Evolutionary conservation across 2,113 vertebrate species (phyloP).

Genomic region (Rhizomys pruinosus): DNA sequence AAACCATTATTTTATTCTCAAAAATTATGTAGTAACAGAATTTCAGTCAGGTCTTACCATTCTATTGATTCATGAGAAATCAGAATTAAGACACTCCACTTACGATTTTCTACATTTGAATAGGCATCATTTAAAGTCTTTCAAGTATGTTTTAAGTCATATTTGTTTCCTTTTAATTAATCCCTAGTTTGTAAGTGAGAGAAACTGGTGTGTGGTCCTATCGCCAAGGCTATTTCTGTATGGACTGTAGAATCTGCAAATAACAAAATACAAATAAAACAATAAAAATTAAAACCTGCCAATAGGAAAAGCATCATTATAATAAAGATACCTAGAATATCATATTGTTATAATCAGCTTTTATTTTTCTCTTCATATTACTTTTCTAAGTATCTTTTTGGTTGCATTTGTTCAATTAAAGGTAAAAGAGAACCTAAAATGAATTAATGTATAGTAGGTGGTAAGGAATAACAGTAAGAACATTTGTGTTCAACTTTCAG

Average conservation of each 20-base stretch:
- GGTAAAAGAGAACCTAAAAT: too few relatives aligned
- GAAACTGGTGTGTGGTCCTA: not conserved
- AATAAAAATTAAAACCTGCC: not conserved
- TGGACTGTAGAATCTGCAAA: not conserved
- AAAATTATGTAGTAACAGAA: not conserved
- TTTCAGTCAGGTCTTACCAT: not conserved
- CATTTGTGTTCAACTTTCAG: not conserved
- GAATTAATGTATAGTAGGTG: not conserved
- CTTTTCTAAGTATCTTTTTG: not conserved
- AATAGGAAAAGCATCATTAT: not conserved
- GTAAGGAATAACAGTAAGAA: not conserved
- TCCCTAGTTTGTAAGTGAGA: not conserved
- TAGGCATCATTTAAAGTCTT: not conserved
- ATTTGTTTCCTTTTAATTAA: not conserved
- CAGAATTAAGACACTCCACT: not conserved
- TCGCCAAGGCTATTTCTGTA: not conserved
- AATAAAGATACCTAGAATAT: not conserved
- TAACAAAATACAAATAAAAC: not conserved
- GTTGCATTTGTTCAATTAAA: not conserved
- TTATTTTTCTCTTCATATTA: not conserved
- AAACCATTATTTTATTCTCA: not conserved
- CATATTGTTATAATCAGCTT: not conserved
- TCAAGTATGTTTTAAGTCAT: not conserved
- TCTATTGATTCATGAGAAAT: not conserved
- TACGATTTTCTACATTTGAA: not conserved